These are phyloP conservation scores for Nephrocerus scutellatus DNA, from an alignment of 2,888 invertebrate species.

Conservation along the genomic window DNA sequence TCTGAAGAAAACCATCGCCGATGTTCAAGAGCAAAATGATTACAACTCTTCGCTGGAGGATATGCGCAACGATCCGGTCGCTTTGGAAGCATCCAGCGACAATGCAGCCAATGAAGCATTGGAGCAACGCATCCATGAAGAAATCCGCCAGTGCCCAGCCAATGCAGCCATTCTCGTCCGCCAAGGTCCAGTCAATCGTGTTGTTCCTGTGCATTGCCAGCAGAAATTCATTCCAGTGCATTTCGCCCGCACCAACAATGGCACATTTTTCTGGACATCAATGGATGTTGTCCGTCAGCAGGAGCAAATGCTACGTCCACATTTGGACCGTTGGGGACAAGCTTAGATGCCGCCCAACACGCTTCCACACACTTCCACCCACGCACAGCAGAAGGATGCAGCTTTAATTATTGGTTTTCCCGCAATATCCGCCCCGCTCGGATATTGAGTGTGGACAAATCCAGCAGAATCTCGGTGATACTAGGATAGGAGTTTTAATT, in stretches of 20 bases:
- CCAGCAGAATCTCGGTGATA: too few relatives aligned
- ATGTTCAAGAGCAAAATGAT: slow-evolving; percentile 39
- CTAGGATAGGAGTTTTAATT: too few relatives aligned
- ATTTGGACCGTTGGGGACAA: slow-evolving; percentile 42
- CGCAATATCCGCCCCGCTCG: too few relatives aligned
- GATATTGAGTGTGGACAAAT: too few relatives aligned
- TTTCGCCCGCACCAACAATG: slow-evolving; percentile 70
- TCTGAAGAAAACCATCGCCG: slow-evolving; percentile 38
- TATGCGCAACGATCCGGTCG: slow-evolving; percentile 39
- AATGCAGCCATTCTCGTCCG: slow-evolving; percentile 64
- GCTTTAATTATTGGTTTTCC: too few relatives aligned
- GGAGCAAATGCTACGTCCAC: slow-evolving; percentile 30
- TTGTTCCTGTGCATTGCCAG: slow-evolving; percentile 35
- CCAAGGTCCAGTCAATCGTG: slow-evolving; percentile 49
- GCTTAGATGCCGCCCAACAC: too few relatives aligned
- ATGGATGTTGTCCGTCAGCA: slow-evolving; percentile 30
- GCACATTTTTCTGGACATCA: slow-evolving; percentile 78
- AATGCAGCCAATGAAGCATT: slow-evolving; percentile 64
- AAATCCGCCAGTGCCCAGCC: slow-evolving; percentile 59
- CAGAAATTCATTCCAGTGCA: slow-evolving; percentile 57
- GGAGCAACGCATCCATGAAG: slow-evolving; percentile 67
- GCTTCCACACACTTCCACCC: too few relatives aligned
- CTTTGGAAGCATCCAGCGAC: slow-evolving; percentile 34
- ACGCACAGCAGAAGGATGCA: too few relatives aligned
- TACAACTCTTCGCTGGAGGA: slow-evolving; percentile 42